Evolutionary conservation across 2,113 vertebrate species (phyloP).

Genomic region (Taxidea taxus): DNA sequence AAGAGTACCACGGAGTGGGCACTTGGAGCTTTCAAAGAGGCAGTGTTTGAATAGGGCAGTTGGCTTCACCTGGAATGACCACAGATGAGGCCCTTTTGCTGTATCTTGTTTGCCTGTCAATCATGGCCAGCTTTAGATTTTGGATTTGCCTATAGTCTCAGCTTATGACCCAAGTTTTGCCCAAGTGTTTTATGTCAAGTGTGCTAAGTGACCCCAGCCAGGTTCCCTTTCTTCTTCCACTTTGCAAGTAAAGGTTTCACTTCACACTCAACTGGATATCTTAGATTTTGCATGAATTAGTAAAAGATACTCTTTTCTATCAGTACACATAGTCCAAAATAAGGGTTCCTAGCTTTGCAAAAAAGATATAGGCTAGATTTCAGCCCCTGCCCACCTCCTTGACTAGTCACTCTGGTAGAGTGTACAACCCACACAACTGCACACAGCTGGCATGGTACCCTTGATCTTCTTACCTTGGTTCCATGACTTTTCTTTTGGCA

Average conservation of each 20-base stretch:
- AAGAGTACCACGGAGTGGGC: not conserved
- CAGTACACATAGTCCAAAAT: rapidly evolving
- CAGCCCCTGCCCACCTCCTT: not conserved
- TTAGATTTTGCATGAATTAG: not conserved
- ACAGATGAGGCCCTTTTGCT: not conserved
- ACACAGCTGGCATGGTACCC: not conserved
- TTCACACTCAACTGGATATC: not conserved
- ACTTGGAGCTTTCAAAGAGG: not conserved
- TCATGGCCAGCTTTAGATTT: not conserved
- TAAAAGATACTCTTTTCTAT: not conserved
- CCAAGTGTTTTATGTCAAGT: not conserved
- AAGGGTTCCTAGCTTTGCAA: not conserved
- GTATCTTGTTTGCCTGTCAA: not conserved
- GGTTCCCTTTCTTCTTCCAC: not conserved
- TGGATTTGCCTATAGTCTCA: not conserved
- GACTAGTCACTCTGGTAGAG: too few relatives aligned
- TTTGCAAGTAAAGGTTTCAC: not conserved
- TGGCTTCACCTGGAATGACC: not conserved
- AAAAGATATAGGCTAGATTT: not conserved
- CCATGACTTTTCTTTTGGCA: not conserved
- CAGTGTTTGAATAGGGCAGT: not conserved
- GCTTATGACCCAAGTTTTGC: not conserved
- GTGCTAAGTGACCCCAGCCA: not conserved
- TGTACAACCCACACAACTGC: not conserved
- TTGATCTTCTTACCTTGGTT: not conserved